Base-by-base conservation (phyloP, 2,797 vertebrate genomes). In the Coregonus ussuriensis region DNA sequence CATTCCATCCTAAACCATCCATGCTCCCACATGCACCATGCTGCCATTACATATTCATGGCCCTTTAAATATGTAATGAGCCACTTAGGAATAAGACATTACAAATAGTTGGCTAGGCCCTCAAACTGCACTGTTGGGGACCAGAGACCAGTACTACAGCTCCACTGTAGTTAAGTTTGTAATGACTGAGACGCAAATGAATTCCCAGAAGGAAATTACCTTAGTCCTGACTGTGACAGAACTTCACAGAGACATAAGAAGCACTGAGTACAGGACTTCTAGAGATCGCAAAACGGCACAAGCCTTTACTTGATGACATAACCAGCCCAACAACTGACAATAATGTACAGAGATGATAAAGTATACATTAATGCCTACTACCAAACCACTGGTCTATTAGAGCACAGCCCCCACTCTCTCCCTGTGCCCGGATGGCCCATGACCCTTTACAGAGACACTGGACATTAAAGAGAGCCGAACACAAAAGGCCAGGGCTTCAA, bases 401-500 rank as follows among this genome's bases (percentile, higher is more conserved):
- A 56, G 59, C 59, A 33, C 51, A 47, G 59, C 71, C 25, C 33
- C 31, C 71, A 37, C 37, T 68, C 78, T 33, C 33, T 66, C 16
- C n/a, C 77, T 79, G 67, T 35, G 3, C 31, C 35, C 14, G 6
- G 63, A 66, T 41, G 67, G 67, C 14, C 51, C 15, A 51, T 72
- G 21, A 53, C 71, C 52, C 79, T 82, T 83, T 82, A 87, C 82
- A 79, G 82, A 79, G 82, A 79, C 41, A 84, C 80, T 72, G 76
- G 75, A 84, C 89, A 88, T 89, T 88, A 89, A 91, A 67, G 59
- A 80, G 82, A 77, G 86, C 41, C 77, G 79, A 76, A 77, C 70
- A 89, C 81, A 87, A 90, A 47, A 91, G 85, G 85, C 81, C 77
- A 71, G 47, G 59, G 83, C 91, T 93, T 95, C 93, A 94, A 94